These are phyloP conservation scores for Enteromius unitaeniatus DNA, from an alignment of 2,797 vertebrate species.

Conservation along the genomic window DNA sequence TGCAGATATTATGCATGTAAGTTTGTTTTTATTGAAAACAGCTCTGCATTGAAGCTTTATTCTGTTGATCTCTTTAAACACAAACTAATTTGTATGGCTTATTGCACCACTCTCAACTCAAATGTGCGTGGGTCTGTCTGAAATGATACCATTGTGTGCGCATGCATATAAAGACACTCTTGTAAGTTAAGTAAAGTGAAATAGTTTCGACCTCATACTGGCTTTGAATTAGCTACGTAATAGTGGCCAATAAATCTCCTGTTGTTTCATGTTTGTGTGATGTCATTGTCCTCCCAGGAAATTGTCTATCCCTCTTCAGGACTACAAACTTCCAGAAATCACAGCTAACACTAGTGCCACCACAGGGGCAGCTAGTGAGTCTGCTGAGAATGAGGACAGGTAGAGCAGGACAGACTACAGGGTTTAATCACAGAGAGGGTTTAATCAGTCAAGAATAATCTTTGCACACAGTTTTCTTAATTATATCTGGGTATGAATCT, in stretches of 20 bases:
- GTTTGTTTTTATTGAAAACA: conserved; percentile 19
- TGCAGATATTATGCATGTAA: conserved; percentile 1
- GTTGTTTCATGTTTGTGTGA: background rate
- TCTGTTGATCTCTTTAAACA: conserved; percentile 1
- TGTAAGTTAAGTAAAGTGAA: conserved; percentile 19
- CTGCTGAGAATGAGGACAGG: conserved; percentile 70
- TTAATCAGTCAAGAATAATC: background rate
- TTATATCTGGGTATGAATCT: conserved; percentile 30
- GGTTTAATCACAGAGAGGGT: conserved; percentile 24
- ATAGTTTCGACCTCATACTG: conserved; percentile 43
- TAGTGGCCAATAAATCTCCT: conserved; percentile 47
- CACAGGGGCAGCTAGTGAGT: conserved; percentile 59
- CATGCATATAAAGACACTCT: background rate
- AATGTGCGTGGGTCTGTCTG: conserved; percentile 39
- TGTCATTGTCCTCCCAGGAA: conserved; percentile 71
- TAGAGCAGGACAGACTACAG: conserved; percentile 62
- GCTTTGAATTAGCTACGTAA: conserved; percentile 51
- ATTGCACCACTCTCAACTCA: conserved; percentile 36
- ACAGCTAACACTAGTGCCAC: conserved; percentile 55
- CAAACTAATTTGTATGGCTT: conserved; percentile 62
- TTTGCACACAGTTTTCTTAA: background rate
- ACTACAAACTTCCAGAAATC: conserved; percentile 64
- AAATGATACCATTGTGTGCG: conserved; percentile 24
- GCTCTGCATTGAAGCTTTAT: background rate
- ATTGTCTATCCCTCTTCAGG: conserved; percentile 66